Conservation (phyloP, 2,113 vertebrate genomes). For the Hippotragus niger region DNA sequence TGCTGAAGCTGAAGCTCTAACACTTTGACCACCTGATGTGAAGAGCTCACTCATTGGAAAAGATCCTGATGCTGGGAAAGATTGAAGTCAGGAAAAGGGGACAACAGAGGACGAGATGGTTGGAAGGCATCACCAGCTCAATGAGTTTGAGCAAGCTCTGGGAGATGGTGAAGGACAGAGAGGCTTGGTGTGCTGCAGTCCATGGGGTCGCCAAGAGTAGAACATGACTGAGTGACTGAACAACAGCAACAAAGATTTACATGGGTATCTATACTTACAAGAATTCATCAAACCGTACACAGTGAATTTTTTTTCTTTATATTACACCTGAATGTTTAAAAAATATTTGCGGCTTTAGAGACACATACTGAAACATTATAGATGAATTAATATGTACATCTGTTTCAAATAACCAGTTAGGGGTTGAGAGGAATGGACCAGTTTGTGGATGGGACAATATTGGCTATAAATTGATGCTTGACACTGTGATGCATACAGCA, state of each 20-base stretch:
- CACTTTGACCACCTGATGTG: too few species aligned
- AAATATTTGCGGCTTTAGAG: not conserved
- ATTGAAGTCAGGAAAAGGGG: too few species aligned
- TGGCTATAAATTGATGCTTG: not conserved
- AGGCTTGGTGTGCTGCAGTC: too few species aligned
- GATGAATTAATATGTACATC: not conserved
- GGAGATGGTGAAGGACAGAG: too few species aligned
- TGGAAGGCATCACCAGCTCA: too few species aligned
- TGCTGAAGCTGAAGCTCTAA: too few species aligned
- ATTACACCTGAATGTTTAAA: not conserved
- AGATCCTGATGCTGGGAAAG: too few species aligned
- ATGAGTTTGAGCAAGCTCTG: too few species aligned
- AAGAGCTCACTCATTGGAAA: too few species aligned
- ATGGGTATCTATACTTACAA: not conserved
- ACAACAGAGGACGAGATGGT: too few species aligned
- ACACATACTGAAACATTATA: not conserved
- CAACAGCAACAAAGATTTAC: not conserved
- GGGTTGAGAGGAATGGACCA: not conserved
- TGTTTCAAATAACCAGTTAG: not conserved
- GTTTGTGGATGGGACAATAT: not conserved
- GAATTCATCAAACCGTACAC: not conserved
- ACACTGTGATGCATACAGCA: not conserved
- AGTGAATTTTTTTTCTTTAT: not conserved
- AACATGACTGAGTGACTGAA: too few species aligned
- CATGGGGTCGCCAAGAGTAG: too few species aligned